Evolutionary conservation across 2,797 vertebrate genomes (phyloP).

Genomic region (Aselliscus stoliczkanus): DNA sequence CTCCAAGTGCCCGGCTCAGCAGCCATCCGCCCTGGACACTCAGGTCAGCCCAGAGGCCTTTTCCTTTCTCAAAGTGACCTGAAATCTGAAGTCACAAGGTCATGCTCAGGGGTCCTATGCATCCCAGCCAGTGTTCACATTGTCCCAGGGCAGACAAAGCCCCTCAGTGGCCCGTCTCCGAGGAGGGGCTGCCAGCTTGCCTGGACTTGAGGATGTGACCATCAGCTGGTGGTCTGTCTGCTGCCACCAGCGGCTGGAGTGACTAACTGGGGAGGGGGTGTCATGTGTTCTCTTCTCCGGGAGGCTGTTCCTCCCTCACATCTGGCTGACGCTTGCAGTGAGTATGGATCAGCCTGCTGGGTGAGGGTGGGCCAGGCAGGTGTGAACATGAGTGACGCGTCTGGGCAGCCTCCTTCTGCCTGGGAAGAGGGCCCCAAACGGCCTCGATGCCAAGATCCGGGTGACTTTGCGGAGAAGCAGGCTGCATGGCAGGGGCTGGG

Average conservation of each 20-base stretch:
- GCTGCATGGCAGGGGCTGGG: rapidly evolving
- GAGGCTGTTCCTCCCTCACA: background rate
- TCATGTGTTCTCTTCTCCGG: background rate
- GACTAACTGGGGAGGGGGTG: background rate
- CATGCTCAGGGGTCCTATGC: background rate
- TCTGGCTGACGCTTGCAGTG: background rate
- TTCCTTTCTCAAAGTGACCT: background rate
- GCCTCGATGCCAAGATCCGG: rapidly evolving
- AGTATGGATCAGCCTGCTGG: rapidly evolving
- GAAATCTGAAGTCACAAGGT: background rate
- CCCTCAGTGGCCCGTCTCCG: background rate
- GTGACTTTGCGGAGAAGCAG: background rate
- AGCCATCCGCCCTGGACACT: background rate
- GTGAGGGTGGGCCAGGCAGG: background rate
- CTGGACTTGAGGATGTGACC: background rate
- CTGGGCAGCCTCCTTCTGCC: background rate
- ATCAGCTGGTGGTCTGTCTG: background rate
- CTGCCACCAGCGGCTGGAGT: background rate
- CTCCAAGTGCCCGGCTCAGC: rapidly evolving
- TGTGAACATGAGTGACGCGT: background rate
- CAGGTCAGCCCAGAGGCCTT: background rate
- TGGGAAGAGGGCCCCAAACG: background rate
- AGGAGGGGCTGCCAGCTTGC: background rate
- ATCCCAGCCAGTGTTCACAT: rapidly evolving
- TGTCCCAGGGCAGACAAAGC: background rate